Conservation (phyloP, 2,113 vertebrate genomes). For the Notothenia rossii region DNA sequence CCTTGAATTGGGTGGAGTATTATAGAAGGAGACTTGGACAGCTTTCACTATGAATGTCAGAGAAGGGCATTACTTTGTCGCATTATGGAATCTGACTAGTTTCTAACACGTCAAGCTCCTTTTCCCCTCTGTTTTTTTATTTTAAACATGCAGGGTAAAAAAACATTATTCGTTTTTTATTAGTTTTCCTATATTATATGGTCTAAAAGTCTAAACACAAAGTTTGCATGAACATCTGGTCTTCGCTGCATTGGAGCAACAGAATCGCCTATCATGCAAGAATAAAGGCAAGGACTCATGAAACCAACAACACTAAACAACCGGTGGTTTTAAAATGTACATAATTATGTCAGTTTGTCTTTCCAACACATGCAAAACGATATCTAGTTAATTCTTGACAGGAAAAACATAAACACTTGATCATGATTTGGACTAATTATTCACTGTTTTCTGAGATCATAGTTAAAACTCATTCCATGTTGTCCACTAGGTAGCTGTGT, state of each 20-base stretch:
- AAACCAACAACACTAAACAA: conserved; percentile 33
- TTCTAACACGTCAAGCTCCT: conserved; percentile 21
- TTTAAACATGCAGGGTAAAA: conserved; percentile 23
- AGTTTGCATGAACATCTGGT: conserved; percentile 25
- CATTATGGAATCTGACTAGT: conserved; percentile 40
- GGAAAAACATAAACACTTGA: conserved; percentile 31
- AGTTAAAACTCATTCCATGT: conserved; percentile 57
- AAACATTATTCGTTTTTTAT: conserved; percentile 22
- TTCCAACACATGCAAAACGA: conserved; percentile 19
- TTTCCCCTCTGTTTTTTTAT: conserved; percentile 30
- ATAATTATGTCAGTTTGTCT: conserved; percentile 48
- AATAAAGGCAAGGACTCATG: conserved; percentile 16
- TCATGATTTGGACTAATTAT: conserved; percentile 37
- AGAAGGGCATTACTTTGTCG: conserved; percentile 70
- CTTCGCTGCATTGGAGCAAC: neutral
- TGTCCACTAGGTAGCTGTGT: conserved; percentile 38
- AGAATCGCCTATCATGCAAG: conserved; percentile 15
- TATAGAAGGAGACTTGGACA: conserved; percentile 36
- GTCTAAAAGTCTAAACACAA: conserved; percentile 40
- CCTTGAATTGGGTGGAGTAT: conserved; percentile 64
- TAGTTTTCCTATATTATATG: conserved; percentile 17
- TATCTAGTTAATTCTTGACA: conserved; percentile 19
- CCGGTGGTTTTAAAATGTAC: conserved; percentile 33
- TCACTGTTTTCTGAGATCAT: conserved; percentile 38
- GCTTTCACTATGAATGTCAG: conserved; percentile 60